Conservation (phyloP, 92 coral and sea anemone genomes). For the Zoanthus solanderi region DNA sequence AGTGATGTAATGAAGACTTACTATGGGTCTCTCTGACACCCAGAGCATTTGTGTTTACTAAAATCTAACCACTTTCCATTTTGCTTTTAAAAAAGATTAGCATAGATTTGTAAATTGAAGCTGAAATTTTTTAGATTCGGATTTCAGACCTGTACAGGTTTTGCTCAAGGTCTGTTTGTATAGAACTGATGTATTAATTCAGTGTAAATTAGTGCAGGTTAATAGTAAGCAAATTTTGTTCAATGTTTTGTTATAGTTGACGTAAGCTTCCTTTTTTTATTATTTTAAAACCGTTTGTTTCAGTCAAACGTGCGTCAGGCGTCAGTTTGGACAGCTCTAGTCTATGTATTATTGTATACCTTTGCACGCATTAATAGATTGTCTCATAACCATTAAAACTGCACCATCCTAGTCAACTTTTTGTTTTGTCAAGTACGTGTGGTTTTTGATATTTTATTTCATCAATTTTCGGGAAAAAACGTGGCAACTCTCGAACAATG, state of each 20-base stretch:
- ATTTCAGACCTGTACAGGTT: neutral
- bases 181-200: neutral
- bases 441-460: too few species aligned
- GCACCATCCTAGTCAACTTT: neutral
- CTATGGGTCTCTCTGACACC: neutral
- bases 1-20: slow-evolving; percentile 71
- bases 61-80: neutral
- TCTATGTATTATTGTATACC: neutral
- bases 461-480: too few species aligned
- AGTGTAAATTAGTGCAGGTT: neutral
- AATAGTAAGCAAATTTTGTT: too few species aligned
- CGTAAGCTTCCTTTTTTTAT: too few species aligned
- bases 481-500: too few species aligned
- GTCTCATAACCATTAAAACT: neutral
- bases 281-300: neutral
- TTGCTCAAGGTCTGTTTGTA: neutral
- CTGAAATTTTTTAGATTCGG: neutral
- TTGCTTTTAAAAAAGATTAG: neutral
- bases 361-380: neutral
- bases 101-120: neutral
- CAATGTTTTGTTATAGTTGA: too few species aligned
- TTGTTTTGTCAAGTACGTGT: neutral
- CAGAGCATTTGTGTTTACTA: neutral
- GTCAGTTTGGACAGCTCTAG: neutral
- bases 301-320: neutral